These are phyloP conservation scores for Spongia lamella DNA, from an alignment of 37 sponge, comb jelly and placozoan genomes.

Conservation along the genomic window DNA sequence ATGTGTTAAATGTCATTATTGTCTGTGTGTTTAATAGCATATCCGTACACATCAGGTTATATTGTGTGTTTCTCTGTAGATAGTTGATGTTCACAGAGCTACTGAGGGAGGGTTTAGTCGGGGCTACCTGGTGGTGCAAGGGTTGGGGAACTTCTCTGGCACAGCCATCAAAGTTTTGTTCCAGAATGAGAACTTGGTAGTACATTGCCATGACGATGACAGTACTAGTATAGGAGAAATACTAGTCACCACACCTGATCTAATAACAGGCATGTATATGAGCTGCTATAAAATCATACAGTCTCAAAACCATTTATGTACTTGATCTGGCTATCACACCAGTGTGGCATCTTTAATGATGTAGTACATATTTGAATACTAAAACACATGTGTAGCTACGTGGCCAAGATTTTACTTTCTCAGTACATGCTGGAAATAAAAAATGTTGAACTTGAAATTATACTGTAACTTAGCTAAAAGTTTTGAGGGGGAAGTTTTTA, in stretches of 20 bases:
- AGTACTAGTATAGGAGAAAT: slow-evolving; percentile 10
- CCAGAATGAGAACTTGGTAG: slow-evolving; percentile 82
- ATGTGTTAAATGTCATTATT: background rate
- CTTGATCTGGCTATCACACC: too few species aligned
- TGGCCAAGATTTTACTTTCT: too few species aligned
- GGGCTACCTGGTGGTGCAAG: slow-evolving; percentile 50
- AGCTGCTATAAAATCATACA: too few species aligned
- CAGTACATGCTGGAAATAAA: too few species aligned
- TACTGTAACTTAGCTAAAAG: too few species aligned
- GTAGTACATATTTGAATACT: too few species aligned
- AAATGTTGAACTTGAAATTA: too few species aligned
- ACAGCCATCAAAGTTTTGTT: slow-evolving; percentile 35
- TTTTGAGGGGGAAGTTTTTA: too few species aligned
- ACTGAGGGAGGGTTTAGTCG: slow-evolving; percentile 58
- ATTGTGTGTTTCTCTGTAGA: slow-evolving; percentile 20
- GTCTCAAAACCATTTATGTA: too few species aligned
- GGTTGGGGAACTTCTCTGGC: slow-evolving; percentile 59
- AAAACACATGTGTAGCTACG: too few species aligned
- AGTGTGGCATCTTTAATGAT: too few species aligned
- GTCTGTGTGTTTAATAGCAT: too few species aligned
- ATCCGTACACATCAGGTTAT: background rate
- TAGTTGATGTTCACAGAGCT: slow-evolving; percentile 43
- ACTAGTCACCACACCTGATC: slow-evolving; percentile 67
- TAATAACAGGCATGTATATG: slow-evolving; percentile 54
- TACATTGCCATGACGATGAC: slow-evolving; percentile 3